Base-by-base conservation (phyloP, 92 coral and sea anemone genomes). In the Palythoa heliodiscus region DNA sequence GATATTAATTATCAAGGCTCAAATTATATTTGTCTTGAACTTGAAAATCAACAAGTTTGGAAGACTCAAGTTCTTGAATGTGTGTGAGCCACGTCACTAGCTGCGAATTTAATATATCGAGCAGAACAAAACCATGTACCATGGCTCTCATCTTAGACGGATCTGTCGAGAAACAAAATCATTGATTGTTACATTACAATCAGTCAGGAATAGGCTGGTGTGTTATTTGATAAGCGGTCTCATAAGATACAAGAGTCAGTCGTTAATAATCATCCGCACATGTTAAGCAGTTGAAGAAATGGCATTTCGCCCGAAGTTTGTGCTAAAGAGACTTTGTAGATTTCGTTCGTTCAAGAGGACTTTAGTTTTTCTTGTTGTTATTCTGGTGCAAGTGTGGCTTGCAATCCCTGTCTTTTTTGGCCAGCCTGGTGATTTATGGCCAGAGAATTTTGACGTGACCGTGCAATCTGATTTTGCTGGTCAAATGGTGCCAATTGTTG, bases 371-470 rank as follows among this genome's bases (percentile, higher is more conserved):
- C 78, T 86, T 39, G 95, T 90, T 12, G 93, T 92, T 14, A 25
- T 94, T 3, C 86, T 94, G 35, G 35, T 92, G 15, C 98, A 94
- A 78, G 53, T 94, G 9, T 94, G 98, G 98, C 80, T 94, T 7
- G 98, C 98, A 1, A 73, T 94, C 78, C 98, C 98, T 5, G 93
- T 92, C 0, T 50, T 94, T 3, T 94, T 94, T 55, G 88, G 93
- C 11, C 95, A 92, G 29, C 82, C 87, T 1, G 91, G 91, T 61
- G 73, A 87, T 1, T 82, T 74, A 23, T 94, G 98, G 98, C 98
- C 98, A 29, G 92, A 94, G 57, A 78, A 50, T 38, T 94, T 86
- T 70, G 82, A 83, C 14, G 78, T 92, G n/a, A 71, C 78, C 48
- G 75, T 92, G 35, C 93, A 91, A 20, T 87, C 89, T 11, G 86